phyloP scores from a whole-genome alignment of 2,113 vertebrate species.

The Neoarius graeffei region DNA sequence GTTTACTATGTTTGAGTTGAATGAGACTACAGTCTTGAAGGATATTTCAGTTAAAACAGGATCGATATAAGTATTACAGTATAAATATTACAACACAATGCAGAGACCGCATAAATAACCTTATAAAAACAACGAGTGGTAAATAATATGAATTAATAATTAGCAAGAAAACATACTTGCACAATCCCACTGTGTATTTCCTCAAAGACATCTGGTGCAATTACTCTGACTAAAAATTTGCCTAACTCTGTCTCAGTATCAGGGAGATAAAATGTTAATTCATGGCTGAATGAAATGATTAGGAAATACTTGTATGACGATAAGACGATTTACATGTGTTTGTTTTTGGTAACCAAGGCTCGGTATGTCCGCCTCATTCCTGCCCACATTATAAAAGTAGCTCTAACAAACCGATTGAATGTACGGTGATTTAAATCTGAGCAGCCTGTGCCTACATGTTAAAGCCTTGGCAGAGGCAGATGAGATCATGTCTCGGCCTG shows the following conservation, averaged over 20 bases:
- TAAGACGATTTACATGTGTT: neutral
- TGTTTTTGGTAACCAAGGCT: constrained; percentile 15
- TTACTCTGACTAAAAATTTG: neutral
- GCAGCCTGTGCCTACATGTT: constrained; percentile 44
- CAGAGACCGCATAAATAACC: neutral
- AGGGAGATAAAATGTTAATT: neutral
- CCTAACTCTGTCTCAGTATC: neutral
- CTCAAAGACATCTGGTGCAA: constrained; percentile 26
- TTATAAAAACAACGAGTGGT: neutral
- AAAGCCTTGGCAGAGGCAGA: constrained; percentile 43
- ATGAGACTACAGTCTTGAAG: neutral
- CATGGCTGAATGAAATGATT: neutral
- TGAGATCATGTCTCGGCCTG: constrained; percentile 56
- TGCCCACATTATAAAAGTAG: constrained; percentile 20
- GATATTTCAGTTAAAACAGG: neutral
- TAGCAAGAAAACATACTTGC: neutral
- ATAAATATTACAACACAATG: neutral
- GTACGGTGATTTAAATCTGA: constrained; percentile 43
- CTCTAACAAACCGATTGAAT: constrained; percentile 28
- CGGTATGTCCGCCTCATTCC: constrained; percentile 24
- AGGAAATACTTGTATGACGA: neutral
- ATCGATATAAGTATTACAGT: too few species aligned
- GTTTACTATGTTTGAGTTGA: neutral
- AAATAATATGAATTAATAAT: neutral
- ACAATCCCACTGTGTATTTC: constrained; percentile 8